These are phyloP conservation scores for Okapia johnstoni DNA, from an alignment of 2,113 vertebrate genomes.

Conservation along the genomic window DNA sequence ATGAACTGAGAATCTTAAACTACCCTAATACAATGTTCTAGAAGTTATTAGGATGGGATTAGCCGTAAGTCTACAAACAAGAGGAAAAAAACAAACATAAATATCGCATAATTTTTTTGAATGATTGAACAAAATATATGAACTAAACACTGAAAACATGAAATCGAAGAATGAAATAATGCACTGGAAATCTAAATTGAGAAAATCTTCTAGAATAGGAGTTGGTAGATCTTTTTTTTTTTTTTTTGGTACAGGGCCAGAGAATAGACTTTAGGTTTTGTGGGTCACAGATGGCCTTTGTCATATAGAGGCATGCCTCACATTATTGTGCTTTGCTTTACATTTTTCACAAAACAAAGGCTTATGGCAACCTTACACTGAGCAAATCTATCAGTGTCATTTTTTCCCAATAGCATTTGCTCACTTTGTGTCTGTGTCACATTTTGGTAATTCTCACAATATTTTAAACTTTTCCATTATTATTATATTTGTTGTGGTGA, in stretches of 20 bases:
- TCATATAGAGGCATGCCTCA: background rate
- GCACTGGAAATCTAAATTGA: background rate
- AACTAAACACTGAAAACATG: background rate
- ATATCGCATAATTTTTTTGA: background rate
- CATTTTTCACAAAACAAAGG: background rate
- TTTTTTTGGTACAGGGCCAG: background rate
- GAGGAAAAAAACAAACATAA: background rate
- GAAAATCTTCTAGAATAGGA: background rate
- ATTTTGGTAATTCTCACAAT: background rate
- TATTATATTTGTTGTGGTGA: background rate
- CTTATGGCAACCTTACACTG: background rate
- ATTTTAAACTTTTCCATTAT: background rate
- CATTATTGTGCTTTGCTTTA: background rate
- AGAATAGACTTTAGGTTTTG: background rate
- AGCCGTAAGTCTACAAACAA: background rate
- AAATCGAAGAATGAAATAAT: background rate
- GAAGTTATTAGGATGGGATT: background rate
- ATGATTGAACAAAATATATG: background rate
- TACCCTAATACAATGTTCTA: background rate
- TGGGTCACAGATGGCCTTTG: background rate
- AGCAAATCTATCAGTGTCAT: background rate
- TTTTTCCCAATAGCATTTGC: background rate
- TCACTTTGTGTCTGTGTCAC: background rate
- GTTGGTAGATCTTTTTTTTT: background rate
- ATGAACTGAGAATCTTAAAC: background rate